A percentile compares a stretch with the other conserved stretches of the same genome.
phyloP scores from a whole-genome alignment of 2,113 vertebrate species.

The Dasyornis broadbenti region DNA sequence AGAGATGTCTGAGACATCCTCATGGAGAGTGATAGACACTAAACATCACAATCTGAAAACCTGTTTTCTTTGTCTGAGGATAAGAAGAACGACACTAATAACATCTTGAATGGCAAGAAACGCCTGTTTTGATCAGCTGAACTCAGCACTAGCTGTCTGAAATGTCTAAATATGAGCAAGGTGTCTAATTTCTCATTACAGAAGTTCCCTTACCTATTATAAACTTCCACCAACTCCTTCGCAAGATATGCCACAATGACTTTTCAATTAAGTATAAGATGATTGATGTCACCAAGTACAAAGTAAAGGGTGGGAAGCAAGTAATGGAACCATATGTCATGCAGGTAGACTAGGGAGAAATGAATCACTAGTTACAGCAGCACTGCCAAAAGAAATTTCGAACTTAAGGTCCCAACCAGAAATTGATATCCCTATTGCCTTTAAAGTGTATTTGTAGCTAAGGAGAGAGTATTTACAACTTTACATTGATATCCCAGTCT shows the following conservation, averaged over 20 bases:
- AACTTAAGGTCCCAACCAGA: not conserved
- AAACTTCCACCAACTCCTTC: not conserved
- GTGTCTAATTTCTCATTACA: not conserved
- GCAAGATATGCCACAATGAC: not conserved
- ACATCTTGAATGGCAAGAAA: not conserved
- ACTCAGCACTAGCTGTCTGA: not conserved
- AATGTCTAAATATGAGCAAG: not conserved
- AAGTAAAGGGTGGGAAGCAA: not conserved
- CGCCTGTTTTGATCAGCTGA: not conserved
- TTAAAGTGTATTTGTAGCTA: not conserved
- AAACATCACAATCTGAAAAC: not conserved
- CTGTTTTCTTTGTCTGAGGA: not conserved
- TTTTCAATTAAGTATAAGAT: constrained; percentile 2
- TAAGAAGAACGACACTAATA: not conserved
- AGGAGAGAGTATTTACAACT: not conserved
- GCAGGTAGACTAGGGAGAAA: not conserved
- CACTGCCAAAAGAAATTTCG: not conserved
- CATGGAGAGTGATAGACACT: not conserved
- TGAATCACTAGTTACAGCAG: not conserved
- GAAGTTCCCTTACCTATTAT: not conserved
- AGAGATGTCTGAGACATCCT: not conserved
- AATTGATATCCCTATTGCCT: not conserved
- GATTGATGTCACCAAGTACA: not conserved
- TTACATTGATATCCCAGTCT: not conserved
- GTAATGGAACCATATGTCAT: not conserved